Evolutionary conservation across 2,113 vertebrate species (phyloP).

Genomic region (Sterrhoptilus dennistouni): DNA sequence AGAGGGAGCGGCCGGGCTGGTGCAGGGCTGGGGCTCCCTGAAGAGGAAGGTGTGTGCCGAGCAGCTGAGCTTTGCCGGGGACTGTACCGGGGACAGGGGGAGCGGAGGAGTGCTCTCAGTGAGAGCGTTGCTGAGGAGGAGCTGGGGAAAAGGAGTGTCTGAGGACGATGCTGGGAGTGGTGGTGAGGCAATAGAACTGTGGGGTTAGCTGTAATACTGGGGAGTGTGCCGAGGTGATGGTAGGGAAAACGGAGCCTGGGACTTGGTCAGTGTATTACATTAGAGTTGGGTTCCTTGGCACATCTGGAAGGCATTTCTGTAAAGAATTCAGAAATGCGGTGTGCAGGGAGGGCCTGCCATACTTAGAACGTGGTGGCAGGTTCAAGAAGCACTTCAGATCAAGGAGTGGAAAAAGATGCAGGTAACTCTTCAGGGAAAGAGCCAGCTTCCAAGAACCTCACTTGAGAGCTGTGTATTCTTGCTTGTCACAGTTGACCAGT

Average conservation of each 20-base stretch:
- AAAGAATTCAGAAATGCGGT: not conserved
- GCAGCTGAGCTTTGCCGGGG: not conserved
- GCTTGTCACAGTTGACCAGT: not conserved
- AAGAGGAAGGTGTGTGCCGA: not conserved
- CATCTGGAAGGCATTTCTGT: not conserved
- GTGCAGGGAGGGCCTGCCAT: not conserved
- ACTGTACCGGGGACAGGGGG: not conserved
- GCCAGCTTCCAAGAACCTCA: not conserved
- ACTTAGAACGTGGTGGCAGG: not conserved
- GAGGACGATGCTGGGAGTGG: not conserved
- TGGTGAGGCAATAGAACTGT: not conserved
- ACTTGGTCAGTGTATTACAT: fast-evolving
- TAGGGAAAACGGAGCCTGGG: not conserved
- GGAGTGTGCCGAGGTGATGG: not conserved
- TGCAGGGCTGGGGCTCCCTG: not conserved
- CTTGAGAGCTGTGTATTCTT: not conserved
- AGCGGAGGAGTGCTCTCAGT: fast-evolving
- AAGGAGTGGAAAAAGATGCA: not conserved
- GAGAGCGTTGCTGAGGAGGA: not conserved
- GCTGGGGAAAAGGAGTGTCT: not conserved
- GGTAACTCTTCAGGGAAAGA: not conserved
- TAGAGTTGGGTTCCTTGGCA: not conserved
- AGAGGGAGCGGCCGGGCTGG: not conserved
- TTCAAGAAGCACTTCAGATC: not conserved
- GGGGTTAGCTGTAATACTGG: fast-evolving